phyloP scores from a whole-genome alignment of 2,113 vertebrate species.

The Myxocyprinus asiaticus region DNA sequence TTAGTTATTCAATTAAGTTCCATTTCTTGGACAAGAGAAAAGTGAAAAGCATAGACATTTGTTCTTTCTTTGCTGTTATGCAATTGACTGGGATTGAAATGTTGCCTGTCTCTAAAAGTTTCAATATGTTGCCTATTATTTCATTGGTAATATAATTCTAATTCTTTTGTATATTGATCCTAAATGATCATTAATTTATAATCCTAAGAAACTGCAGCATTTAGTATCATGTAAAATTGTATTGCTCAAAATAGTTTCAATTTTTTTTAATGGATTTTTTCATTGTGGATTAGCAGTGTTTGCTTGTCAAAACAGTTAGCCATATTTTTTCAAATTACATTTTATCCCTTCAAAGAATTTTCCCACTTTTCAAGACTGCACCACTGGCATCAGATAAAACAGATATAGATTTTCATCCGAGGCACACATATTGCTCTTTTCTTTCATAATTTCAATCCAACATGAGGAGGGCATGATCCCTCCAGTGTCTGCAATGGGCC shows the following conservation, averaged over 20 bases:
- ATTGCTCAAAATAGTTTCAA: neutral
- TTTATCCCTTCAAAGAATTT: neutral
- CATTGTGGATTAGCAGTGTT: too few relatives aligned
- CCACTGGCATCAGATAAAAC: neutral
- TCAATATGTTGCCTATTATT: too few relatives aligned
- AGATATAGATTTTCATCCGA: conserved; percentile 25
- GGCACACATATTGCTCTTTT: conserved; percentile 1
- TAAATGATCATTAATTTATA: too few relatives aligned
- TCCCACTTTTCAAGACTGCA: neutral
- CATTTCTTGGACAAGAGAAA: neutral
- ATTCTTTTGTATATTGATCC: neutral
- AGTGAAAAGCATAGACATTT: neutral
- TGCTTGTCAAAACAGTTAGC: neutral
- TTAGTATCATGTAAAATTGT: too few relatives aligned
- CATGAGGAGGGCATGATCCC: conserved; percentile 18
- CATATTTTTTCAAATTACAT: neutral
- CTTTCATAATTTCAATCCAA: conserved; percentile 20
- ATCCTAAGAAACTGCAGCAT: too few relatives aligned
- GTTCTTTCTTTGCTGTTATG: neutral
- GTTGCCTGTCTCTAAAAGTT: neutral
- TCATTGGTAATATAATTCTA: neutral
- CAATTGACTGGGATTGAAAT: too few relatives aligned
- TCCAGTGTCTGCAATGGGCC: conserved; percentile 17
- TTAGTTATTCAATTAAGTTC: neutral
- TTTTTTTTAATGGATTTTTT: too few relatives aligned